Evolutionary conservation across 2,113 vertebrate genomes (phyloP).

Genomic region (Parotia lawesii): DNA sequence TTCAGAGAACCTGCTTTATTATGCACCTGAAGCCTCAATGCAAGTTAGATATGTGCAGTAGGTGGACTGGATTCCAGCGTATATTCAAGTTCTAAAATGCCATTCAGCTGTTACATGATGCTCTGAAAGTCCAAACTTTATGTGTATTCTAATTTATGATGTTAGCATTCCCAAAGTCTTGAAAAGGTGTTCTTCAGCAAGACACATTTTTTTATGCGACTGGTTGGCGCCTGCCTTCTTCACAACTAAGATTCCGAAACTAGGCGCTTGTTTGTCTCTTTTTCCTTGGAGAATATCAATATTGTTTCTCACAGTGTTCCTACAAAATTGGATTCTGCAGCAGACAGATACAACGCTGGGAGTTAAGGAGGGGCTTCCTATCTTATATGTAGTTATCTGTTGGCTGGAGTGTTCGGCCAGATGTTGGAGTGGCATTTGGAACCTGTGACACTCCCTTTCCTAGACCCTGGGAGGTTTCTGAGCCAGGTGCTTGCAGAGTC

Average conservation of each 20-base stretch:
- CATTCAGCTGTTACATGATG: not conserved
- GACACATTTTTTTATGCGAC: not conserved
- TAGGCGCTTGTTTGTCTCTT: not conserved
- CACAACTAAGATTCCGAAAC: not conserved
- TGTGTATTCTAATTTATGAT: not conserved
- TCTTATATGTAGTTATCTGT: not conserved
- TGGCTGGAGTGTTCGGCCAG: not conserved
- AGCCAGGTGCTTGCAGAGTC: slow-evolving; percentile 11
- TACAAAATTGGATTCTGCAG: not conserved
- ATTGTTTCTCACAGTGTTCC: not conserved
- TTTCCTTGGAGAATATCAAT: not conserved
- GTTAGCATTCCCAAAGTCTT: not conserved
- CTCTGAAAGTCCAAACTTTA: not conserved
- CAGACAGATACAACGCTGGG: not conserved
- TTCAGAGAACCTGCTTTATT: slow-evolving; percentile 45
- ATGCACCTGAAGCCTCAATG: not conserved
- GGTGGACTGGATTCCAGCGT: slow-evolving; percentile 4
- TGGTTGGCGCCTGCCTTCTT: not conserved
- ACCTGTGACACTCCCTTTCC: not conserved
- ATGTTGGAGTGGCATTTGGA: not conserved
- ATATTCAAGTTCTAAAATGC: slow-evolving; percentile 1
- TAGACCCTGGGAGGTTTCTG: not conserved
- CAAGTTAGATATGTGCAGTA: slow-evolving; percentile 3
- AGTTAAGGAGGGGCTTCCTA: not conserved
- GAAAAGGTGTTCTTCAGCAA: not conserved